phyloP scores from a whole-genome alignment of 2,797 vertebrate genomes.

The Carapus acus region DNA sequence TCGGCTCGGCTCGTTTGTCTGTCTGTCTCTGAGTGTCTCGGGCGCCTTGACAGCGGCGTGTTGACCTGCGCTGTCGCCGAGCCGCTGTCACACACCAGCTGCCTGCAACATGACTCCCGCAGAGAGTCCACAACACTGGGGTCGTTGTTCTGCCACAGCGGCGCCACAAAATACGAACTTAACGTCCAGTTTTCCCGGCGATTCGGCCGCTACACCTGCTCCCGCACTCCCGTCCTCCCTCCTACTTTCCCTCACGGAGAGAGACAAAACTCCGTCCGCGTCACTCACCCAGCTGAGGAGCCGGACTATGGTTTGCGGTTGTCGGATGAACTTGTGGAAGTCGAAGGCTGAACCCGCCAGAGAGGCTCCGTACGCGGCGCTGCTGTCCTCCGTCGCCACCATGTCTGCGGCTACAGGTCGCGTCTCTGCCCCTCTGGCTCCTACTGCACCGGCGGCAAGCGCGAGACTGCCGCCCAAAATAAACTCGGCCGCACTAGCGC shows the following conservation, averaged over 20 bases:
- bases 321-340: slow-evolving; percentile 64
- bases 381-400: slow-evolving; percentile 61
- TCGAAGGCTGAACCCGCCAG: slow-evolving; percentile 69
- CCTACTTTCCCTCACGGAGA: no score
- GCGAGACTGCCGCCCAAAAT: not conserved
- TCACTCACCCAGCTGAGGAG: slow-evolving; percentile 74
- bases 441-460: not conserved
- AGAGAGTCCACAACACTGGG: slow-evolving; percentile 9
- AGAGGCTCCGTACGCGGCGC: slow-evolving; percentile 66
- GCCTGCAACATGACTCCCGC: slow-evolving; percentile 49
- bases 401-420: slow-evolving; percentile 37
- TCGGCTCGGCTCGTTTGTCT: not conserved
- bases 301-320: slow-evolving; percentile 72
- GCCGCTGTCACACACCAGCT: slow-evolving; percentile 50
- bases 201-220: slow-evolving; percentile 37
- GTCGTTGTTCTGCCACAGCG: slow-evolving; percentile 17
- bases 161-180: no score
- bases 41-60: slow-evolving; percentile 24
- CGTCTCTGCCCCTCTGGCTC: no score
- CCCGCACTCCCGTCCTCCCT: not conserved
- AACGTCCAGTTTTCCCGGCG: no score
- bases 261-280: not conserved
- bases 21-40: not conserved
- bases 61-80: slow-evolving; percentile 50
- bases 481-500: not conserved